Evolutionary conservation across 2,888 invertebrate genomes (phyloP).

Genomic region (Clunio marinus): DNA sequence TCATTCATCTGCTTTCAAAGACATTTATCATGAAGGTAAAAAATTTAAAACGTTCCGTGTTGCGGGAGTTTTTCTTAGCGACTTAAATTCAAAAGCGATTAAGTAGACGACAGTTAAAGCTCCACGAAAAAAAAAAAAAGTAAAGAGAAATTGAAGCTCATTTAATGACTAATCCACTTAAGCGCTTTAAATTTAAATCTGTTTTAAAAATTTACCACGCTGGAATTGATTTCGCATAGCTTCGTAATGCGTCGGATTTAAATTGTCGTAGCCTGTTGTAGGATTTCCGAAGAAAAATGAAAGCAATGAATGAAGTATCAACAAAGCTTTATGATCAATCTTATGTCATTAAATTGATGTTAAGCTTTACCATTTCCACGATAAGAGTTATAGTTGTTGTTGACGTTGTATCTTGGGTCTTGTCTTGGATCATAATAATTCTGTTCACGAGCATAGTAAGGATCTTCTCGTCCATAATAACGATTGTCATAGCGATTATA

Average conservation of each 20-base stretch:
- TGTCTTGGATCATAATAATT: neutral
- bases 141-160: no score
- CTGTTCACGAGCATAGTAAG: constrained; percentile 37
- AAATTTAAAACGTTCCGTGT: constrained; percentile 16
- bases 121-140: no score
- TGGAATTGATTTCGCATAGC: constrained; percentile 44
- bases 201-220: constrained; percentile 41
- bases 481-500: constrained; percentile 40
- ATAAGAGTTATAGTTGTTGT: constrained; percentile 30
- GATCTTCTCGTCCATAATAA: constrained; percentile 41
- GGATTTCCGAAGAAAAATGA: constrained; percentile 42
- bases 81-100: constrained; percentile 5
- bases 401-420: neutral
- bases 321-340: constrained; percentile 29
- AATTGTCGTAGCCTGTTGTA: constrained; percentile 48
- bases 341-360: no score
- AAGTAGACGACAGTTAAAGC: no score
- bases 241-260: constrained; percentile 45
- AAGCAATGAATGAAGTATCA: constrained; percentile 29
- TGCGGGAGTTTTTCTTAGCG: neutral
- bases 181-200: constrained; percentile 5
- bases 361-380: constrained; percentile 36
- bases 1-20: neutral
- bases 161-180: no score
- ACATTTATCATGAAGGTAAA: neutral